Conservation (phyloP, 2,797 vertebrate genomes). For the Podarcis lilfordi region DNA sequence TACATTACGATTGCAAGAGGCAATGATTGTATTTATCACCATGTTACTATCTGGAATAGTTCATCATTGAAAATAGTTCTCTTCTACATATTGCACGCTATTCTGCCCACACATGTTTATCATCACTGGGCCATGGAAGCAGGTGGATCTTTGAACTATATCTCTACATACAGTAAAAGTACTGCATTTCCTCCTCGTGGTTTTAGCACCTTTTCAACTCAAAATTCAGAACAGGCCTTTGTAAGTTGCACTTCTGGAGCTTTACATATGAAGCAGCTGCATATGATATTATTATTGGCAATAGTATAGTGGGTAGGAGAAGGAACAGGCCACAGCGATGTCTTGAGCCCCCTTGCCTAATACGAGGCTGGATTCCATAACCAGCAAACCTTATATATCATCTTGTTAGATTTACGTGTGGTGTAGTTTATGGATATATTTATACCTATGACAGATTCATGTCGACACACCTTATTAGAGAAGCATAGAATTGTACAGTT, state of each 20-base stretch:
- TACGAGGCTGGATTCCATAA: not conserved
- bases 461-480: not conserved
- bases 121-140: not conserved
- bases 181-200: not conserved
- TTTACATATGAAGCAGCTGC: not conserved
- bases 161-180: slow-evolving; percentile 11
- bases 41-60: not conserved
- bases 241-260: not conserved
- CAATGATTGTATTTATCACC: not conserved
- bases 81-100: not conserved
- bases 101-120: slow-evolving; percentile 12
- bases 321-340: not conserved
- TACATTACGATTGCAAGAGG: not conserved
- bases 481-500: too few relatives aligned
- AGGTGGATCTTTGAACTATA: slow-evolving; percentile 18
- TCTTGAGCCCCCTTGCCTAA: not conserved
- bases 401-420: not conserved
- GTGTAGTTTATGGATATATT: not conserved
- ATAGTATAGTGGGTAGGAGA: not conserved
- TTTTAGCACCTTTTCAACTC: slow-evolving; percentile 1
- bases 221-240: not conserved
- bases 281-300: not conserved
- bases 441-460: not conserved
- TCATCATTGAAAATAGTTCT: not conserved
- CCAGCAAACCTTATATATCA: not conserved